Percentiles rank a stretch among this genome's conserved stretches.
phyloP scores from a whole-genome alignment of 2,888 invertebrate genomes.

The Nycteola revayana region DNA sequence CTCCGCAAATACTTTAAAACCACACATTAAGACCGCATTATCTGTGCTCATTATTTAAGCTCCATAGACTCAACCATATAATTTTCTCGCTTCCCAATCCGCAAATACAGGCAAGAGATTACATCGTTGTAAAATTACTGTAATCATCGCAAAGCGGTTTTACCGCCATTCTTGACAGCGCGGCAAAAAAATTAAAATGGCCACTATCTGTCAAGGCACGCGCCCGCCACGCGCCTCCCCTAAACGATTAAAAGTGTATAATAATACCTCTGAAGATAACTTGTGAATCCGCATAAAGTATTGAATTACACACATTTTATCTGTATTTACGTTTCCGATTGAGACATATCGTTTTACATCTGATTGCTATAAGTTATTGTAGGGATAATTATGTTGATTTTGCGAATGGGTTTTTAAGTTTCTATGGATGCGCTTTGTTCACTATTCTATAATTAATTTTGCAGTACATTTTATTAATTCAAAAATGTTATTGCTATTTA shows the following conservation, averaged over 20 bases:
- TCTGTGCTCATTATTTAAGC: neutral
- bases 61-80: conserved; percentile 18
- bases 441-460: too few relatives aligned
- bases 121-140: conserved; percentile 49
- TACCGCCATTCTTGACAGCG: conserved; percentile 26
- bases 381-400: conserved; percentile 53
- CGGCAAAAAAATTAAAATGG: conserved; percentile 44
- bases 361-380: conserved; percentile 34
- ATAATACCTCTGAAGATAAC: conserved; percentile 57
- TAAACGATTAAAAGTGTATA: conserved; percentile 60
- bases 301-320: conserved; percentile 68
- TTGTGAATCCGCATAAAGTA: conserved; percentile 65
- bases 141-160: conserved; percentile 50
- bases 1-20: too few relatives aligned
- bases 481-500: neutral
- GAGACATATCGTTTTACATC: conserved; percentile 65
- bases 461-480: too few relatives aligned
- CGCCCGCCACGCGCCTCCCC: conserved; percentile 61
- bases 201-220: conserved; percentile 63
- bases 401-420: conserved; percentile 41
- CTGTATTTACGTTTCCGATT: conserved; percentile 77
- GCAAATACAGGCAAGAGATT: conserved; percentile 29
- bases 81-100: conserved; percentile 40
- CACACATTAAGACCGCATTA: too few relatives aligned
- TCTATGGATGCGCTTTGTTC: conserved; percentile 1